Evolutionary conservation across 1,140 invertebrate genomes (phyloP), one percentile per base, ranked within the genome.

Genomic region (Schlechtendalia chinensis): DNA sequence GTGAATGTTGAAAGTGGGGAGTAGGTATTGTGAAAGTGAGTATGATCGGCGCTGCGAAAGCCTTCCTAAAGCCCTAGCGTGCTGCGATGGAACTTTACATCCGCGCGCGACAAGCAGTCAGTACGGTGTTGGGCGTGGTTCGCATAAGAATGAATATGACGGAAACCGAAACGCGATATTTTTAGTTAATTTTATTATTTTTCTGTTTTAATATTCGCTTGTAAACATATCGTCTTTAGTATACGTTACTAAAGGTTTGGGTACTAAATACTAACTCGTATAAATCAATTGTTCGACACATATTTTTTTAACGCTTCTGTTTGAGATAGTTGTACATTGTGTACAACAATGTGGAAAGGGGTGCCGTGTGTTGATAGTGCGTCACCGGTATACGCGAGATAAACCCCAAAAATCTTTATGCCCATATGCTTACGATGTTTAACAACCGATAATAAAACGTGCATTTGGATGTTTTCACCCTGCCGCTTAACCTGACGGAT

Each of bases 101-200:
- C 75, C 75, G 56, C 19, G 74, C 74, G 22, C 58, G 75, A 47
- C 75, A 79, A 24, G 75, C 75, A 79, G 39, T 79, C 56, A 79
- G 75, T 79, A 63, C 75, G 22, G 58, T 50, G 58, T 79, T 79
- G 75, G 75, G 75, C 75, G 75, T 79, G 75, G 75, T 79, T 79
- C 75, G 75, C 39, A 63, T 58, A 61, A 58, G 75, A 79, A 61
- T 79, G 75, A 79, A 79, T 61, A 19, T 56, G 24, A 45, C 74
- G n/a, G 54, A 54, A 45, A 39, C 32, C 53, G 72, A 77, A 39
- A 32, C 27, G 47, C 72, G 32, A 39, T 77, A 58, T 59, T 59
- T 75, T 77, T 77, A n/a, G n/a, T 54, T 58, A 32, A 32, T 45
- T 58, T 75, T 74, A 22, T 77, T 69, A 50, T n/a, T 77, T 45